phyloP scores from a whole-genome alignment of 1,140 invertebrate genomes.

The Hylyphantes graminicola region DNA sequence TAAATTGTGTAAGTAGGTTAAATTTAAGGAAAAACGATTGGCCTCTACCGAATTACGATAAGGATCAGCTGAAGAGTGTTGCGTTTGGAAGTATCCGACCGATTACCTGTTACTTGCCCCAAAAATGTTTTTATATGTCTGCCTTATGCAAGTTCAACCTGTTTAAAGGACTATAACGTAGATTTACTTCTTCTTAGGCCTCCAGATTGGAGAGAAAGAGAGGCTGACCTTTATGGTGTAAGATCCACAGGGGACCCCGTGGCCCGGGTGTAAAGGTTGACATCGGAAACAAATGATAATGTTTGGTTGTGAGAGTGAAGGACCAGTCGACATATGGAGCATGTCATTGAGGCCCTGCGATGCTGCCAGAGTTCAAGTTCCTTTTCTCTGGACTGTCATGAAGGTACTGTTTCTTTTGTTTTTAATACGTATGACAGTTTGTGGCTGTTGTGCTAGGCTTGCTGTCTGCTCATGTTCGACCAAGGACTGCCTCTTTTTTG shows the following conservation, averaged over 20 bases:
- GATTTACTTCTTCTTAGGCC: constrained; percentile 75
- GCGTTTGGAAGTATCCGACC: too few relatives aligned
- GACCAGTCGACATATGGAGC: constrained; percentile 94
- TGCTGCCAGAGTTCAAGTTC: constrained; percentile 99
- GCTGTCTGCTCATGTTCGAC: too few relatives aligned
- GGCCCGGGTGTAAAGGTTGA: constrained; percentile 93
- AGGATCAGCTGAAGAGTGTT: too few relatives aligned
- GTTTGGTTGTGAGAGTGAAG: constrained; percentile 94
- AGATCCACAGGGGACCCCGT: constrained; percentile 99
- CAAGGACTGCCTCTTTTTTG: too few relatives aligned
- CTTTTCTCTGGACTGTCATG: constrained; percentile 98
- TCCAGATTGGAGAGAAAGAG: constrained; percentile 99
- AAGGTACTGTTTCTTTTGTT: constrained; percentile 77
- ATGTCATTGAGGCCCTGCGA: constrained; percentile 93
- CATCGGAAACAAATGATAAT: constrained; percentile 99
- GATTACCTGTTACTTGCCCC: too few relatives aligned
- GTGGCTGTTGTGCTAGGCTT: too few relatives aligned
- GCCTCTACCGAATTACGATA: too few relatives aligned
- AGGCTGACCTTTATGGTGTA: constrained; percentile 99
- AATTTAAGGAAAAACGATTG: too few relatives aligned
- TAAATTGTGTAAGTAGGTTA: too few relatives aligned
- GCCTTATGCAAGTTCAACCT: too few relatives aligned
- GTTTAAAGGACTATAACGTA: neutral
- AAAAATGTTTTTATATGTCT: too few relatives aligned
- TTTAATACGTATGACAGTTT: too few relatives aligned